Percentiles rank a stretch among this genome's conserved stretches.
Conservation (phyloP, 2,113 vertebrate species). For the Apus apus region DNA sequence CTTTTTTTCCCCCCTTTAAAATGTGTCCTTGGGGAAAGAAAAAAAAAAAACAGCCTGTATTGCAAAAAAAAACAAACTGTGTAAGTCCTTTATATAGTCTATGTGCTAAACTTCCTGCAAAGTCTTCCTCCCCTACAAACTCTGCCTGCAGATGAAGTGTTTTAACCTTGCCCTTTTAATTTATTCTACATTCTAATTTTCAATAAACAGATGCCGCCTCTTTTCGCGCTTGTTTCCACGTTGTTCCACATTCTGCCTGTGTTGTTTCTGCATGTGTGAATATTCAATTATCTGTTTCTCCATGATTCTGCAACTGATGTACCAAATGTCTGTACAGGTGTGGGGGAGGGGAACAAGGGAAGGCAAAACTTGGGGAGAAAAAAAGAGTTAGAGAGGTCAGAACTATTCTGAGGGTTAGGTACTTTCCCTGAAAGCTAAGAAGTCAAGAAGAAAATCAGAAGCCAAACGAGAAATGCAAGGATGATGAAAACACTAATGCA, state of each 20-base stretch:
- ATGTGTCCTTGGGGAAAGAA: not conserved
- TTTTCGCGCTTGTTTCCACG: constrained; percentile 46
- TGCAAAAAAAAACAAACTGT: not conserved
- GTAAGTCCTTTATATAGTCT: not conserved
- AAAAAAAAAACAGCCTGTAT: not conserved
- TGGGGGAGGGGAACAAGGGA: not conserved
- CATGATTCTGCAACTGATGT: constrained; percentile 27
- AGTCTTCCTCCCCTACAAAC: constrained; percentile 14
- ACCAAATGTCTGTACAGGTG: constrained; percentile 20
- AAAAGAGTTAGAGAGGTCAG: not conserved
- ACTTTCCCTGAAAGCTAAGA: not conserved
- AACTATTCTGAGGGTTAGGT: not conserved
- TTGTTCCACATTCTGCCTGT: constrained; percentile 60
- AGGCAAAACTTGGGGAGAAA: not conserved
- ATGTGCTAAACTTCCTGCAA: constrained; percentile 14
- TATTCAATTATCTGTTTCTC: constrained; percentile 58
- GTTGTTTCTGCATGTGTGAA: constrained; percentile 62
- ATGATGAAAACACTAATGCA: not conserved
- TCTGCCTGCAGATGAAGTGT: constrained; percentile 44
- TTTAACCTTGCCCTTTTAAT: constrained; percentile 66
- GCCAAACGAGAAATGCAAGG: not conserved
- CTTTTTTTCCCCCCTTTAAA: not conserved
- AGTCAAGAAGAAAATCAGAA: not conserved
- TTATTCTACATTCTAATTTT: constrained; percentile 61
- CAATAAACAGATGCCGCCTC: constrained; percentile 69